A percentile compares a stretch with the other conserved stretches of the same genome.
Evolutionary conservation across 2,113 vertebrate genomes (phyloP).

Genomic region (Megalops atlanticus): DNA sequence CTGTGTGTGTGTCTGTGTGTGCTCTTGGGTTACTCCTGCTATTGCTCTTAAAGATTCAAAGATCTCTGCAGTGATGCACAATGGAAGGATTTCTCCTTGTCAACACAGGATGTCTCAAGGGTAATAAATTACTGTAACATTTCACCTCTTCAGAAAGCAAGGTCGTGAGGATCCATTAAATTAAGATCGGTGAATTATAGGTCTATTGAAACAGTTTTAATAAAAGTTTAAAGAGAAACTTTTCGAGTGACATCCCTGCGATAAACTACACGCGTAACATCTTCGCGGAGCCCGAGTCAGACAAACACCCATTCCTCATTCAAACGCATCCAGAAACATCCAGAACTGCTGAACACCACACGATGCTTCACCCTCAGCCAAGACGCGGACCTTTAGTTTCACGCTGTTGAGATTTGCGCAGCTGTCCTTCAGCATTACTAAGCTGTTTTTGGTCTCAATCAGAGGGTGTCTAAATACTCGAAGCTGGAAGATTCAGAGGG

Average conservation of each 20-base stretch:
- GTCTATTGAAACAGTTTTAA: slow-evolving; percentile 25
- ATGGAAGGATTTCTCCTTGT: slow-evolving; percentile 16
- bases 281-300: slow-evolving; percentile 37
- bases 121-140: slow-evolving; percentile 36
- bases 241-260: slow-evolving; percentile 41
- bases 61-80: not conserved
- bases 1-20: not conserved
- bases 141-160: not conserved
- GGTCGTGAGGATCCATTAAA: slow-evolving; percentile 31
- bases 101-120: slow-evolving; percentile 31
- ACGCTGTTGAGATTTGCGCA: slow-evolving; percentile 40
- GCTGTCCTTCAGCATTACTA: slow-evolving; percentile 28
- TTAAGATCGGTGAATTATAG: slow-evolving; percentile 36
- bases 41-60: not conserved
- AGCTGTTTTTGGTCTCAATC: not conserved
- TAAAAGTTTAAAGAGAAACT: slow-evolving; percentile 18
- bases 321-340: slow-evolving; percentile 42
- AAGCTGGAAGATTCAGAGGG: slow-evolving; percentile 20
- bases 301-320: slow-evolving; percentile 19
- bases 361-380: slow-evolving; percentile 41
- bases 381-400: slow-evolving; percentile 45
- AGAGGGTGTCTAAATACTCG: slow-evolving; percentile 47
- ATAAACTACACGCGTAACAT: slow-evolving; percentile 39
- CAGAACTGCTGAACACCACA: slow-evolving; percentile 26
- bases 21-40: not conserved